Conservation (phyloP, 1,140 invertebrate species). For the Pectinophora gossypiella region DNA sequence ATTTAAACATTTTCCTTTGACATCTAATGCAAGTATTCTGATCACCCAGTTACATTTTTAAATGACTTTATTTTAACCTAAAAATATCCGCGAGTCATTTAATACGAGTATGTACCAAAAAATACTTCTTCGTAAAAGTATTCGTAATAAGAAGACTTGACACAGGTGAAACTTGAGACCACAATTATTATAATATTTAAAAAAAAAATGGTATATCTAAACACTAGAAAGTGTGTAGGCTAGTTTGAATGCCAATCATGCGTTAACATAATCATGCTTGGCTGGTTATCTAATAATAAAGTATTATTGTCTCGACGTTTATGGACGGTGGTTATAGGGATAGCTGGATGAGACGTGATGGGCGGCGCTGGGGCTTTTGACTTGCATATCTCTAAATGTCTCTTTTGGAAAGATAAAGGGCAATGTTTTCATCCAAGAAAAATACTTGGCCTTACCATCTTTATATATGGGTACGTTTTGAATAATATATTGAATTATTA, state of each 20-base stretch:
- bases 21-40: too few relatives aligned
- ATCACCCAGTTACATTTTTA: too few relatives aligned
- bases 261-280: conserved; percentile 49
- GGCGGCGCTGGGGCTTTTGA: too few relatives aligned
- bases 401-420: too few relatives aligned
- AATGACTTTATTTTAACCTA: too few relatives aligned
- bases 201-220: conserved; percentile 36
- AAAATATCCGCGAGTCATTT: too few relatives aligned
- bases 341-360: not conserved
- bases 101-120: not conserved
- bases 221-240: conserved; percentile 41
- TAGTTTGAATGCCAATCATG: conserved; percentile 39
- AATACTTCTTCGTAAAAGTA: conserved; percentile 18
- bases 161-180: conserved; percentile 37
- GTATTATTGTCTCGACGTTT: conserved; percentile 14
- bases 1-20: too few relatives aligned
- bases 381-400: too few relatives aligned
- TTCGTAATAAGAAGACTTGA: conserved; percentile 23
- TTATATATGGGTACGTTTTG: too few relatives aligned
- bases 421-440: too few relatives aligned
- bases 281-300: conserved; percentile 28
- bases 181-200: conserved; percentile 25
- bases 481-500: too few relatives aligned
- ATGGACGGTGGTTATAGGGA: not conserved
- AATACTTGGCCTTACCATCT: too few relatives aligned